These are phyloP conservation scores for Meganola albula DNA, from an alignment of 2,888 invertebrate species.

Conservation along the genomic window DNA sequence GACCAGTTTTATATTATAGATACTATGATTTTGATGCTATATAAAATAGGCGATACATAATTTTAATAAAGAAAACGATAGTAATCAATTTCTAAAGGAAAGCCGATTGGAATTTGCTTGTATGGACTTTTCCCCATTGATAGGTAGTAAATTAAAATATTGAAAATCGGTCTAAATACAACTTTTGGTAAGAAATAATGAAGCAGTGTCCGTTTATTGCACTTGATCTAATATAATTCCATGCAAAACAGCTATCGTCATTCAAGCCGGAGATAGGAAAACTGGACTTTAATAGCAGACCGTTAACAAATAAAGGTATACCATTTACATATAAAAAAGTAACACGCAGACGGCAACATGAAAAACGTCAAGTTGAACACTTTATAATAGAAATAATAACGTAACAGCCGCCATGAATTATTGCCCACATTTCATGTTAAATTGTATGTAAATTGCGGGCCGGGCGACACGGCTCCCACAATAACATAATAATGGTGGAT, in stretches of 20 bases:
- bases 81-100: too few relatives aligned
- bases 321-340: constrained; percentile 41
- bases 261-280: constrained; percentile 41
- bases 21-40: too few relatives aligned
- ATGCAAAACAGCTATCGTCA: constrained; percentile 48
- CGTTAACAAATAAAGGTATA: constrained; percentile 51
- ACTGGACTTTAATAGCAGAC: constrained; percentile 45
- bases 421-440: constrained; percentile 76
- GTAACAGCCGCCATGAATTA: constrained; percentile 68
- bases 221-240: too few relatives aligned
- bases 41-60: too few relatives aligned
- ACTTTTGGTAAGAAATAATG: too few relatives aligned
- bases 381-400: constrained; percentile 75
- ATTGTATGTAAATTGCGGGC: constrained; percentile 74
- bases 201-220: too few relatives aligned
- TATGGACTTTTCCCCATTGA: too few relatives aligned
- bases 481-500: constrained; percentile 77
- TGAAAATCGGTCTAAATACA: too few relatives aligned
- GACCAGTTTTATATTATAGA: too few relatives aligned
- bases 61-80: too few relatives aligned
- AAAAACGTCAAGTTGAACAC: constrained; percentile 65
- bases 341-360: constrained; percentile 59
- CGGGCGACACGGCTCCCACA: constrained; percentile 72
- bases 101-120: too few relatives aligned
- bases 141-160: too few relatives aligned